phyloP scores from a whole-genome alignment of 2,888 invertebrate genomes.

The Syrphus vitripennis region DNA sequence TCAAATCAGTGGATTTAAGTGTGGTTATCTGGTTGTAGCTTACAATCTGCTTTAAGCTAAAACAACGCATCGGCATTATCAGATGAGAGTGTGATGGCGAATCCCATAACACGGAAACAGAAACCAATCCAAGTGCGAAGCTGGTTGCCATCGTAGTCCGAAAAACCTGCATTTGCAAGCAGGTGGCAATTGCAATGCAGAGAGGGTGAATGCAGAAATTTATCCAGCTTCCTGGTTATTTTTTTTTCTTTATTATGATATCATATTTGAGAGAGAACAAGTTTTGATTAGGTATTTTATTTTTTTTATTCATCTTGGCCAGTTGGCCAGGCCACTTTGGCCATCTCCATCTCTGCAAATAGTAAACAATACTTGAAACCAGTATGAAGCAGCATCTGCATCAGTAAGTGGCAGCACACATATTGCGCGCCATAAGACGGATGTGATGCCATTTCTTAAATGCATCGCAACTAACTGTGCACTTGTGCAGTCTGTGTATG shows the following conservation, averaged over 20 bases:
- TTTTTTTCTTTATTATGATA: conserved; percentile 29
- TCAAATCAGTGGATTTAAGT: conserved; percentile 42
- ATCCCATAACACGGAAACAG: conserved; percentile 60
- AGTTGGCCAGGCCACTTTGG: neutral
- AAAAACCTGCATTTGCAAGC: conserved; percentile 46
- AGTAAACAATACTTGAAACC: conserved; percentile 20
- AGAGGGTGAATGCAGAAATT: neutral
- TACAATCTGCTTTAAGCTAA: neutral
- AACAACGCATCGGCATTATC: neutral
- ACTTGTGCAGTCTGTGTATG: neutral
- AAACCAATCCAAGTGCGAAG: conserved; percentile 38
- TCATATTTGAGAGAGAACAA: conserved; percentile 1
- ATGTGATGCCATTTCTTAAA: conserved; percentile 19
- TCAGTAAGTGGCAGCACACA: neutral
- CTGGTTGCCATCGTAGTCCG: neutral
- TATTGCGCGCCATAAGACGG: conserved; percentile 8
- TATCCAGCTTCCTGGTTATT: conserved; percentile 60
- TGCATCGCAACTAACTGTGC: neutral
- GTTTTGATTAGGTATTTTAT: neutral
- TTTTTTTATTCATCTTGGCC: neutral
- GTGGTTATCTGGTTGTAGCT: conserved; percentile 28
- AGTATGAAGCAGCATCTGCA: neutral
- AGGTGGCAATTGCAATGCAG: neutral
- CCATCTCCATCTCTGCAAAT: conserved; percentile 18
- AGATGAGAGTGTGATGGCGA: neutral